phyloP scores from a whole-genome alignment of 2,888 invertebrate species.

The Endomychus coccineus region DNA sequence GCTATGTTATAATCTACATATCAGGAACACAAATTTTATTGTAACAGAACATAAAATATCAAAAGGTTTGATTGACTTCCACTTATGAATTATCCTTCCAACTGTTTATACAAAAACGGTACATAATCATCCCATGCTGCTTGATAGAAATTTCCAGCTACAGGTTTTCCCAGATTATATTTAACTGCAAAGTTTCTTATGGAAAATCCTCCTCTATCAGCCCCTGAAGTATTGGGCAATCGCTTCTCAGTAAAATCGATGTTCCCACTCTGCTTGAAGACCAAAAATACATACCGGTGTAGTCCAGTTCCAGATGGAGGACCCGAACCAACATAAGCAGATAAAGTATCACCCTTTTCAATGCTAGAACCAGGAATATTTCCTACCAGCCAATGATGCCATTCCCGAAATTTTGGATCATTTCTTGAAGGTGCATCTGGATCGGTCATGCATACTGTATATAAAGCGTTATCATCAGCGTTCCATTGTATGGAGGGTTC shows the following conservation, averaged over 20 bases:
- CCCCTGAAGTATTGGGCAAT: conserved; percentile 23
- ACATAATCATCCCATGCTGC: conserved; percentile 26
- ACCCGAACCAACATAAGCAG: conserved; percentile 57
- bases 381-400: conserved; percentile 70
- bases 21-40: no score
- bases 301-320: conserved; percentile 64
- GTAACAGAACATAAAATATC: no score
- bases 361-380: conserved; percentile 59
- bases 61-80: no score
- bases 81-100: conserved; percentile 13
- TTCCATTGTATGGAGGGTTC: conserved; percentile 28
- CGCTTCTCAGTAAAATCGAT: conserved; percentile 25
- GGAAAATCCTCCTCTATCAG: conserved; percentile 26
- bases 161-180: conserved; percentile 25
- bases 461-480: conserved; percentile 22
- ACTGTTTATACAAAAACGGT: conserved; percentile 16
- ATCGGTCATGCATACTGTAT: conserved; percentile 48
- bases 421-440: conserved; percentile 69
- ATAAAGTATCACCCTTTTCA: conserved; percentile 53
- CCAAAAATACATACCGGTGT: conserved; percentile 54
- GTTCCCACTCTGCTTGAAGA: conserved; percentile 36
- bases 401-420: conserved; percentile 62
- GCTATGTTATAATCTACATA: no score
- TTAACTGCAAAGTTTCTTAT: conserved; percentile 24
- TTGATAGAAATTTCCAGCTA: conserved; percentile 30